Base-by-base conservation (phyloP, 2,113 vertebrate genomes). In the Cervus canadensis region DNA sequence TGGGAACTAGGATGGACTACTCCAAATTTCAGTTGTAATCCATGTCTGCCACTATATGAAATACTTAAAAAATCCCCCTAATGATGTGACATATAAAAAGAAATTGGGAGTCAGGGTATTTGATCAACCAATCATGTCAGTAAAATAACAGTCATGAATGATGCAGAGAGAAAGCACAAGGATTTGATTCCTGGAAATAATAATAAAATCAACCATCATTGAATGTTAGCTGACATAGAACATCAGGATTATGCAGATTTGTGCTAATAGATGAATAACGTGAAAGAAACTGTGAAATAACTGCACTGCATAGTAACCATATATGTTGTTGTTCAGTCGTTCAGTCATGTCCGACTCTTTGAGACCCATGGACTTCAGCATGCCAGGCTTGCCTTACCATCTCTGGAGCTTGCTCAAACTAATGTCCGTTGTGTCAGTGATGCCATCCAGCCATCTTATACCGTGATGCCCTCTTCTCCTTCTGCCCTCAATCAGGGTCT, bases 291-390 rank as follows among this genome's bases (percentile, higher is more conserved):
- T 76, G 33, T n/a, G 71, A 26, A 74, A 26, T 76, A 76, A 43
- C 11, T 43, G 12, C 12, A 76, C 12, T 43, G 40, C 36, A 43
- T 43, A 14, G 21, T 76, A 26, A 43, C 23, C 36, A 26, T 76
- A 43, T 76, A 26, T 26, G 71, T 17, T 71, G n/a, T 40, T 23
- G n/a, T 40, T 71, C 1, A 0, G 19, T 40, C 10, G 0, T n/a
- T 23, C 17, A 36, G n/a, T 36, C 19, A 23, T 23, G n/a, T 11
- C n/a, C 5, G 6, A 6, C n/a, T 36, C 1, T 11, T 71, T 71
- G 19, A 4, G 1, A 36, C 9, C 17, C n/a, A 71, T 71, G n/a
- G 17, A 71, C 9, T 71, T n/a, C n/a, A 36, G n/a, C 17, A 71
- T 23, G 5, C 8, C n/a, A 71, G 17, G 36, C 33, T 5, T 71